Conservation (phyloP, 2,888 invertebrate genomes). For the Tanaodytes sp. region DNA sequence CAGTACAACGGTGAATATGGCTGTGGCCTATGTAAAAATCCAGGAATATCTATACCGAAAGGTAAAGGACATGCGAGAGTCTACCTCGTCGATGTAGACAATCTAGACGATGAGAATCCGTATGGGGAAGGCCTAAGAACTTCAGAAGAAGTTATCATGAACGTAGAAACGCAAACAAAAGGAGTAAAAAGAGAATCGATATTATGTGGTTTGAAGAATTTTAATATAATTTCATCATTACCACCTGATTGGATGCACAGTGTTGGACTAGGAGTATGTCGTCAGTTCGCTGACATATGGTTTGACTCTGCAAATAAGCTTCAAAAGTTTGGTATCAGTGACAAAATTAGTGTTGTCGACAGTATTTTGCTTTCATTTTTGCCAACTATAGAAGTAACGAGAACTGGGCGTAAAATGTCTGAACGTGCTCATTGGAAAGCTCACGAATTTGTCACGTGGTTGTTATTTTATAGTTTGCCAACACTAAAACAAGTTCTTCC, state of each 20-base stretch:
- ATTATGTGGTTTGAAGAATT: neutral
- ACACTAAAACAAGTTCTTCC: slow-evolving; percentile 28
- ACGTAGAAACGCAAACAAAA: slow-evolving; percentile 9
- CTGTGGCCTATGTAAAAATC: slow-evolving; percentile 20
- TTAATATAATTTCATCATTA: slow-evolving; percentile 9
- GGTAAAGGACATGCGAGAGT: slow-evolving; percentile 39
- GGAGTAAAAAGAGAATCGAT: slow-evolving; percentile 24
- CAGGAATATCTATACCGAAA: slow-evolving; percentile 35
- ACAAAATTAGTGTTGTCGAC: slow-evolving; percentile 17
- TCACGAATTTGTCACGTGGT: slow-evolving; percentile 33
- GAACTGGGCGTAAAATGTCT: slow-evolving; percentile 31
- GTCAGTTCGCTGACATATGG: slow-evolving; percentile 13
- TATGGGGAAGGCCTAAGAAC: slow-evolving; percentile 29
- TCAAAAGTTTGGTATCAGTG: slow-evolving; percentile 10
- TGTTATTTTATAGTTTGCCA: slow-evolving; percentile 20
- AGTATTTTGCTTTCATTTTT: slow-evolving; percentile 24
- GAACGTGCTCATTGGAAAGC: slow-evolving; percentile 39
- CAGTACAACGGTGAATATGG: slow-evolving; percentile 43
- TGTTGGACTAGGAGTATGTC: slow-evolving; percentile 12
- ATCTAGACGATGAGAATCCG: slow-evolving; percentile 24
- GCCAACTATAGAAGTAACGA: slow-evolving; percentile 24
- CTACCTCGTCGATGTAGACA: slow-evolving; percentile 27
- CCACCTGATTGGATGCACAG: slow-evolving; percentile 17
- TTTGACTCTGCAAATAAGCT: slow-evolving; percentile 18
- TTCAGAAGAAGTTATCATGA: slow-evolving; percentile 13